Evolutionary conservation across 1,140 invertebrate genomes (phyloP).

Genomic region (Elymnias hypermnestra): DNA sequence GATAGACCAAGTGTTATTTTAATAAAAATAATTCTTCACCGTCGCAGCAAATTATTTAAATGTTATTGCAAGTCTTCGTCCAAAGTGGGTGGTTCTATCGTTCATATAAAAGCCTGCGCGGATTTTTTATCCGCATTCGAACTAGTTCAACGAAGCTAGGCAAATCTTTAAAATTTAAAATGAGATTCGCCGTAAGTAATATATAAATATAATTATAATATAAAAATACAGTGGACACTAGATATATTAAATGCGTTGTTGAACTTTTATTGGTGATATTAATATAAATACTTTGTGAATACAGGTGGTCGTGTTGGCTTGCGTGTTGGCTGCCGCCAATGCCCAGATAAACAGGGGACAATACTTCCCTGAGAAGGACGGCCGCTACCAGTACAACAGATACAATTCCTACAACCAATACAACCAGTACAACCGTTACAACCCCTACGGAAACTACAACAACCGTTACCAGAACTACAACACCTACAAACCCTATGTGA

Average conservation of each 20-base stretch:
- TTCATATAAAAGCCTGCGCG: slow-evolving; percentile 60
- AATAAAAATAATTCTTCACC: slow-evolving; percentile 40
- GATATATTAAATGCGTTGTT: background rate
- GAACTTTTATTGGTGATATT: slow-evolving; percentile 13
- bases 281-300: slow-evolving; percentile 25
- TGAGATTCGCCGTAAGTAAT: slow-evolving; percentile 62
- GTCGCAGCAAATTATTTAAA: slow-evolving; percentile 58
- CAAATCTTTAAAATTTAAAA: slow-evolving; percentile 45
- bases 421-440: no score
- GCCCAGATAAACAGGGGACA: slow-evolving; percentile 34
- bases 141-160: slow-evolving; percentile 61
- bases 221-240: background rate
- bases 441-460: no score
- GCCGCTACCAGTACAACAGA: slow-evolving; percentile 18
- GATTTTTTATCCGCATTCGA: slow-evolving; percentile 63
- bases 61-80: slow-evolving; percentile 58
- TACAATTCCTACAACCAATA: slow-evolving; percentile 22
- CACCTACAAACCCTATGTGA: slow-evolving; percentile 24
- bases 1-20: slow-evolving; percentile 46
- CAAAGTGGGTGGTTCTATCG: slow-evolving; percentile 59
- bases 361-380: slow-evolving; percentile 27
- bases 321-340: slow-evolving; percentile 40
- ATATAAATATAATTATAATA: slow-evolving; percentile 12
- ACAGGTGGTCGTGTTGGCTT: slow-evolving; percentile 49
- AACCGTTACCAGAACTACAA: slow-evolving; percentile 19